These are phyloP conservation scores for Scomberomorus guttatus DNA, from an alignment of 2,797 vertebrate species.

Conservation along the genomic window DNA sequence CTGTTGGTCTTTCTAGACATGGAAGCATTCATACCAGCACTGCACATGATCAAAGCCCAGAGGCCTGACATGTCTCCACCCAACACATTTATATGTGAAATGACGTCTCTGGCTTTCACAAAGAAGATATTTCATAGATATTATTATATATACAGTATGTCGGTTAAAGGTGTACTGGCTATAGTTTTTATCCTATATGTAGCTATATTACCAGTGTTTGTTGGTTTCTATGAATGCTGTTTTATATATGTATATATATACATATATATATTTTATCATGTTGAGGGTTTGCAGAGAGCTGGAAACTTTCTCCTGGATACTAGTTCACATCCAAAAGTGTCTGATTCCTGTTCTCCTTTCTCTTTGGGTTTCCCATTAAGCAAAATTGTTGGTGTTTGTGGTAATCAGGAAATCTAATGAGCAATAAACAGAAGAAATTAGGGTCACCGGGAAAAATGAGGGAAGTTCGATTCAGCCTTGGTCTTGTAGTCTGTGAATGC, in stretches of 20 bases:
- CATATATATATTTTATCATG: no score
- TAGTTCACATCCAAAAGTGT: not conserved
- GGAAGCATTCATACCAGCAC: conserved; percentile 35
- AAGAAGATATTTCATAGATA: not conserved
- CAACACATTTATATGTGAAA: conserved; percentile 15
- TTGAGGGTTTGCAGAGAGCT: no score
- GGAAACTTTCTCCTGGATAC: not conserved
- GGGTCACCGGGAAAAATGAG: not conserved
- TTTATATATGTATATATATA: no score
- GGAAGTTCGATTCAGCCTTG: conserved; percentile 4
- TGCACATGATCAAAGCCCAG: conserved; percentile 57
- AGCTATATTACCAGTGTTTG: not conserved
- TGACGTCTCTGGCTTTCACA: not conserved
- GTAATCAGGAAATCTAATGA: not conserved
- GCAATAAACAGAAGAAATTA: not conserved
- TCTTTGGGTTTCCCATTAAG: not conserved
- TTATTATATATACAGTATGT: not conserved
- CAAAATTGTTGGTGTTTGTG: not conserved
- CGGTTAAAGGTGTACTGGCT: not conserved
- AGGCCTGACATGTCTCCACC: conserved; percentile 4
- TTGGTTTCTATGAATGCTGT: not conserved
- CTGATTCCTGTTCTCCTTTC: no score
- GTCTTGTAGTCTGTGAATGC: not conserved
- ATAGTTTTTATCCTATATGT: no score
- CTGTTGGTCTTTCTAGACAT: conserved; percentile 29